phyloP scores from a whole-genome alignment of 2,113 vertebrate genomes.

The chimpanzee (Pan troglodytes) region DNA sequence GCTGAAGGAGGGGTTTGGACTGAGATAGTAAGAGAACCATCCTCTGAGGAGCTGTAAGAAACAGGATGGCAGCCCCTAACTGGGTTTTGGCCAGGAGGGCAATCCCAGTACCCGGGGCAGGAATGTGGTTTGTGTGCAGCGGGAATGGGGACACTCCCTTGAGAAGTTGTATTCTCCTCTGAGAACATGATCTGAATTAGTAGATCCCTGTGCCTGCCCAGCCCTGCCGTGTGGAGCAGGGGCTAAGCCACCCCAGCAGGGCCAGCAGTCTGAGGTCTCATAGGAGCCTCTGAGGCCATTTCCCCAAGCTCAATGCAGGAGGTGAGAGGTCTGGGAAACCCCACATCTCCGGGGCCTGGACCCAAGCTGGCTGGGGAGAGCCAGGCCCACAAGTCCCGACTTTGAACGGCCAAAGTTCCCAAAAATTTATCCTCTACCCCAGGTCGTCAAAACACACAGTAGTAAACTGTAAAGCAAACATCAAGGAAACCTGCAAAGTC shows the following conservation, averaged over 20 bases:
- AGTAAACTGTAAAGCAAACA: fast-evolving
- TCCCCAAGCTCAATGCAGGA: background rate
- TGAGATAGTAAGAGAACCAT: background rate
- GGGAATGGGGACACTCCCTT: background rate
- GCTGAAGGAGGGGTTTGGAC: background rate
- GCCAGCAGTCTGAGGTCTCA: fast-evolving
- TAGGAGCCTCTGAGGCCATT: background rate
- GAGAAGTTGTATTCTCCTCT: background rate
- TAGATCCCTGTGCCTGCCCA: fast-evolving
- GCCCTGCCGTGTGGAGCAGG: background rate
- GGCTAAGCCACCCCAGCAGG: background rate
- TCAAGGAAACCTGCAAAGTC: background rate
- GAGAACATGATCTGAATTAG: fast-evolving
- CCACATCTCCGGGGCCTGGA: background rate
- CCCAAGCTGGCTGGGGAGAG: background rate
- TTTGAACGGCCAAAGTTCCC: background rate
- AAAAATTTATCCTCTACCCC: fast-evolving
- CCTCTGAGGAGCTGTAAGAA: background rate
- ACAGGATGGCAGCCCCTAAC: background rate
- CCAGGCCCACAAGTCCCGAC: background rate
- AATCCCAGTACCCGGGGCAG: too few relatives aligned
- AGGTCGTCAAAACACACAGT: background rate
- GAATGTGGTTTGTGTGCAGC: background rate
- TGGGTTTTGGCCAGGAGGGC: background rate
- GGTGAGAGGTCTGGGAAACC: background rate